phyloP scores from a whole-genome alignment of 2,888 invertebrate species.

The Cryptocephalus primarius region DNA sequence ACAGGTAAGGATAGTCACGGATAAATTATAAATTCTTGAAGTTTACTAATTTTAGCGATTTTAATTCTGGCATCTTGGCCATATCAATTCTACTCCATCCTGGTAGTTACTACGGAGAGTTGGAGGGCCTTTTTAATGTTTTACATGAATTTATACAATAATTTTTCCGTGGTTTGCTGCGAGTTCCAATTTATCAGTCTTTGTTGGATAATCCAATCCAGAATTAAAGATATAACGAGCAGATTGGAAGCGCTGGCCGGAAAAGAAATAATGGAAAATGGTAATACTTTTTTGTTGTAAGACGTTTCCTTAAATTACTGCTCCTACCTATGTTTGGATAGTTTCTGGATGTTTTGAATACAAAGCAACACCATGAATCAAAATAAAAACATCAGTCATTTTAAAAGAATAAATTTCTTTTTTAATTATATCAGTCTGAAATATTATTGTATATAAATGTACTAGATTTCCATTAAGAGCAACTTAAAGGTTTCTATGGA shows the following conservation, averaged over 20 bases:
- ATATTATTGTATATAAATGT: too few species aligned
- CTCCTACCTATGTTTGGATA: too few species aligned
- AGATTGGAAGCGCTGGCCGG: slow-evolving; percentile 6
- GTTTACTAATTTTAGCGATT: slow-evolving; percentile 4
- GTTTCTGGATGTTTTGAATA: too few species aligned
- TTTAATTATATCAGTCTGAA: too few species aligned
- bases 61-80: slow-evolving; percentile 12
- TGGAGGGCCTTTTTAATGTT: slow-evolving; percentile 12
- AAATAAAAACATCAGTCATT: too few species aligned
- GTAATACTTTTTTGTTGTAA: background rate
- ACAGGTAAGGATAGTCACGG: slow-evolving; percentile 4
- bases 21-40: too few species aligned
- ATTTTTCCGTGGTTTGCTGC: slow-evolving; percentile 13
- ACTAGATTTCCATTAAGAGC: too few species aligned
- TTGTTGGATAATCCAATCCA: slow-evolving; percentile 9
- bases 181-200: slow-evolving; percentile 13
- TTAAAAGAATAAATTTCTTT: too few species aligned
- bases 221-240: slow-evolving; percentile 7
- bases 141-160: slow-evolving; percentile 14
- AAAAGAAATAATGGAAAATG: slow-evolving; percentile 3
- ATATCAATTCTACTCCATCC: slow-evolving; percentile 13
- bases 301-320: too few species aligned
- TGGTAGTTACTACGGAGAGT: slow-evolving; percentile 9
- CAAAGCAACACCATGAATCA: too few species aligned
- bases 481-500: too few species aligned